These are phyloP conservation scores for Limnephilus rhombicus DNA, from an alignment of 2,888 invertebrate species.

Conservation along the genomic window DNA sequence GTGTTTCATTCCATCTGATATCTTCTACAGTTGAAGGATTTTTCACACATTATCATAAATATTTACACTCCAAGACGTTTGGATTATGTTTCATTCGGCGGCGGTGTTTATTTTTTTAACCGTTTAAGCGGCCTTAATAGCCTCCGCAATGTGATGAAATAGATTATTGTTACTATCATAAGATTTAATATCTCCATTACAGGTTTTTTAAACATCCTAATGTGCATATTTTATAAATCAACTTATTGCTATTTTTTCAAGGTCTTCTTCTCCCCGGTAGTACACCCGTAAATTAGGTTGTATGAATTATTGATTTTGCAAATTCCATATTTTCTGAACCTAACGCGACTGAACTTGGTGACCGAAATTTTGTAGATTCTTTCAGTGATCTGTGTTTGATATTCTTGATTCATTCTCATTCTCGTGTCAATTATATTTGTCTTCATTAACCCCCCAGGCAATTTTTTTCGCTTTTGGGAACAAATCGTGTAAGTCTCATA, in stretches of 20 bases:
- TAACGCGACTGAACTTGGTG: too few relatives aligned
- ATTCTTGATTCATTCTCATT: too few relatives aligned
- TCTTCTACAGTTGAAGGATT: slow-evolving; percentile 17
- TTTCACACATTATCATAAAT: slow-evolving; percentile 44
- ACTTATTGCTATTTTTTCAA: neutral
- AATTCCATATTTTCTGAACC: neutral
- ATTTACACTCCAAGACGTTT: slow-evolving; percentile 15
- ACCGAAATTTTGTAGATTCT: too few relatives aligned
- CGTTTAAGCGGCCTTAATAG: neutral
- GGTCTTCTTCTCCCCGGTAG: neutral
- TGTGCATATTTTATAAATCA: neutral
- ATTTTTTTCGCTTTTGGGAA: too few relatives aligned
- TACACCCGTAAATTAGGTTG: neutral
- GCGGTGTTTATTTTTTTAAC: slow-evolving; percentile 3
- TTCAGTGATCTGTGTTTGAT: too few relatives aligned
- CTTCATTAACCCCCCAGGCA: too few relatives aligned
- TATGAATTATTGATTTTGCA: neutral
- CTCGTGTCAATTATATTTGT: too few relatives aligned
- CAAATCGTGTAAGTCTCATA: too few relatives aligned
- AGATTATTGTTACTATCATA: neutral
- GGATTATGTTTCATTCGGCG: slow-evolving; percentile 25
- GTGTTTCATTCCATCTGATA: slow-evolving; percentile 29
- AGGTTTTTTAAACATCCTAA: neutral
- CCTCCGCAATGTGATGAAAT: neutral
- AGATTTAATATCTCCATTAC: neutral